Base-by-base conservation (phyloP, 2,888 invertebrate species). In the Lasioglossum zephyrum region DNA sequence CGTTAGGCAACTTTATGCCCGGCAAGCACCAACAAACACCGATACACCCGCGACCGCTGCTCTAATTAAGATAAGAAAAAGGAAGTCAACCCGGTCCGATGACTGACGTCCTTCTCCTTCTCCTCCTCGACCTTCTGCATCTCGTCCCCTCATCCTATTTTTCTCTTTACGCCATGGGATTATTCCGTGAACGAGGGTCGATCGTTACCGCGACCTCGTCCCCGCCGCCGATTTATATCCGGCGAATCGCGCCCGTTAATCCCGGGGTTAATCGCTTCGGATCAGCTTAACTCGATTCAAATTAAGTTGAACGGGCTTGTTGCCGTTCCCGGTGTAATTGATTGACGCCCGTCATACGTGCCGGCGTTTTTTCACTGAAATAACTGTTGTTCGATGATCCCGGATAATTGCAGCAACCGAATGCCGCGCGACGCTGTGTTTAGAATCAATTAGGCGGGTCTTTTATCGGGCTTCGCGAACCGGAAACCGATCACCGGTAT, bases 21-120 rank as follows among this genome's bases (percentile, higher is more conserved):
- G 63, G 31, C 31, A 36, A 31, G 3, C 31, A 63, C 63, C 53
- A n/a, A 49, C 66, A 13, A 26, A 60, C 57, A 47, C 77, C 47
- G 47, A 49, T 72, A 53, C 26, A 36, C 63, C 31, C 63, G 63
- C 31, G 31, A 2, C 53, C 22, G 49, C 3, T 53, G 74, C 79
- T 80, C 73, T 81, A 86, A 86, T 87, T 87, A 86, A 87, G 87
- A 87, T 87, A 87, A 87, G 87, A 87, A 87, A 87, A 87, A 86
- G 87, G 87, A 85, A 83, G 78, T 80, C 47, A 13, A 36, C 26
- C 41, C 31, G 22, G 39, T 77, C 77, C 82, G 82, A 74, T 36
- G 53, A 81, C 63, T 53, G 41, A 63, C 75, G 63, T 41, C 39
- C n/a, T 69, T 11, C 31, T 39, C 39, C 22, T 22, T 4, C 39